These are phyloP conservation scores for Conchocele bisecta DNA, from an alignment of 2,888 invertebrate genomes.

Conservation along the genomic window DNA sequence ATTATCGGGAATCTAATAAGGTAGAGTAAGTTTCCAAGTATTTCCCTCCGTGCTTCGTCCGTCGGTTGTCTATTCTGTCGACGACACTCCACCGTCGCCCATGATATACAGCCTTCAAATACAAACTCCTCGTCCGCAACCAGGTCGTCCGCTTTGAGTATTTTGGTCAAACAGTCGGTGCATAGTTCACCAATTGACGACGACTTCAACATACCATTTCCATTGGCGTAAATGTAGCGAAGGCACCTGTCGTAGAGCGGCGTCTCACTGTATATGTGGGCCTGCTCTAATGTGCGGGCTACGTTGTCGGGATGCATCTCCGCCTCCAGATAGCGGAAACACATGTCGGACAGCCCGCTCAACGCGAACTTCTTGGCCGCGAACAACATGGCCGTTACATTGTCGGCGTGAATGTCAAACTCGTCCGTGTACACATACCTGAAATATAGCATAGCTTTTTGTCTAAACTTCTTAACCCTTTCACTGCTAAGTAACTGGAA, in stretches of 20 bases:
- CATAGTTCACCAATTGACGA: conserved; percentile 86
- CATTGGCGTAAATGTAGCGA: conserved; percentile 42
- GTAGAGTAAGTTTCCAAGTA: conserved; percentile 69
- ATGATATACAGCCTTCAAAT: conserved; percentile 64
- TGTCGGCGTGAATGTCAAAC: conserved; percentile 56
- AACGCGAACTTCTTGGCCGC: conserved; percentile 62
- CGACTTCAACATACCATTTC: conserved; percentile 74
- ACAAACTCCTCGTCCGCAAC: conserved; percentile 84
- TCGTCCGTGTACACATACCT: conserved; percentile 65
- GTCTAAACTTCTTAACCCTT: no score
- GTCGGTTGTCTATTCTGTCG: conserved; percentile 61
- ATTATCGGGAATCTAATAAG: conserved; percentile 73
- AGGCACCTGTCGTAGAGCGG: conserved; percentile 57
- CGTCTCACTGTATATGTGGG: conserved; percentile 59
- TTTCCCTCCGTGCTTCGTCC: conserved; percentile 61
- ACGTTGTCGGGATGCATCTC: conserved; percentile 60
- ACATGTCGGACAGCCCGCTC: conserved; percentile 48
- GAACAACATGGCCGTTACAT: conserved; percentile 54
- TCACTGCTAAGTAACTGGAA: no score
- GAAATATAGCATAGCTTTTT: no score
- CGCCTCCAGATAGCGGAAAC: conserved; percentile 56
- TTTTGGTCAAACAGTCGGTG: conserved; percentile 86
- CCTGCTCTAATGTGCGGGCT: conserved; percentile 59
- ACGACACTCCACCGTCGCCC: conserved; percentile 72
- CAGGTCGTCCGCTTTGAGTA: conserved; percentile 88